phyloP scores from a whole-genome alignment of 2,113 vertebrate genomes.

The Microcebus jonahi region DNA sequence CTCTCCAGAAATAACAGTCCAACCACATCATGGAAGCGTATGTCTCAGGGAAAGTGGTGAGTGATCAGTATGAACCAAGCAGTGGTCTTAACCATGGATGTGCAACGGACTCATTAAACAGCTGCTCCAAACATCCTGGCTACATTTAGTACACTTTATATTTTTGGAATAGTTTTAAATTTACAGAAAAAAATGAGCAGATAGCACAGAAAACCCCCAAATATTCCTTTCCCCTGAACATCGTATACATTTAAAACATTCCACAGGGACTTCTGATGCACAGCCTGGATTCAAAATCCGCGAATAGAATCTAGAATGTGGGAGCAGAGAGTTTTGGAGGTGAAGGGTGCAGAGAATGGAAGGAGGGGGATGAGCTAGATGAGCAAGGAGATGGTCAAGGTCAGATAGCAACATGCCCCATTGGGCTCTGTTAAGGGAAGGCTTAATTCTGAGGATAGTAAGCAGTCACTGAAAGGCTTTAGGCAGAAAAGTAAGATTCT shows the following conservation, averaged over 20 bases:
- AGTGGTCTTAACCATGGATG: background rate
- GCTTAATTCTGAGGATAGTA: background rate
- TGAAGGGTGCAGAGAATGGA: background rate
- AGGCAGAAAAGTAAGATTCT: background rate
- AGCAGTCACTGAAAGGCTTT: background rate
- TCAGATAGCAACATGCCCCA: accelerated
- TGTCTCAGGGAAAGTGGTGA: background rate
- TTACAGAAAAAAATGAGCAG: slow-evolving; percentile 2
- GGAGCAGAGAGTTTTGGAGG: background rate
- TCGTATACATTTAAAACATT: background rate
- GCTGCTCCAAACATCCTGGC: background rate
- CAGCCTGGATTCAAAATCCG: background rate
- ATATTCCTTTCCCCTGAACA: background rate
- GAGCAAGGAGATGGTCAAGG: background rate
- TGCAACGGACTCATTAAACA: background rate
- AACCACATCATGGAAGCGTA: background rate
- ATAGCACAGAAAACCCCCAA: background rate
- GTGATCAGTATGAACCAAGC: background rate
- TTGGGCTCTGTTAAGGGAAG: background rate
- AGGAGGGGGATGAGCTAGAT: background rate
- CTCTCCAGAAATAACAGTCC: background rate
- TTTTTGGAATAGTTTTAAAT: background rate
- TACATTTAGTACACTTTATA: background rate
- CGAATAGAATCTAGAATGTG: background rate
- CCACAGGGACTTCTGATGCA: background rate